Evolutionary conservation across 2,113 vertebrate genomes (phyloP).

Genomic region (Etheostoma spectabile): DNA sequence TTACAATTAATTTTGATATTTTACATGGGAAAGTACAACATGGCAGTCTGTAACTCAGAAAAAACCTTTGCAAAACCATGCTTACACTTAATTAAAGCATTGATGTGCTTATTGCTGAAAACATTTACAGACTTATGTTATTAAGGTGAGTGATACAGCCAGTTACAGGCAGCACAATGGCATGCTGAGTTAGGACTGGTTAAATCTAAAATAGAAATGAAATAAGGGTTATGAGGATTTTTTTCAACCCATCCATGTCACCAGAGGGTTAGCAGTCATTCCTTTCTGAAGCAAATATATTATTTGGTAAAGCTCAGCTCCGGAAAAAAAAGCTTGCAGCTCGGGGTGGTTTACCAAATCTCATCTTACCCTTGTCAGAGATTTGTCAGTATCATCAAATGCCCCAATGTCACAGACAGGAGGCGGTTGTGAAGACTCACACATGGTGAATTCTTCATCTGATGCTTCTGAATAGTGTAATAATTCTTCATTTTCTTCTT

Average conservation of each 20-base stretch:
- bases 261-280: constrained; percentile 73
- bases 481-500: constrained; percentile 48
- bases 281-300: constrained; percentile 50
- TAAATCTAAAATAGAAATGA: constrained; percentile 57
- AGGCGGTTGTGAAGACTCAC: constrained; percentile 82
- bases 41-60: constrained; percentile 42
- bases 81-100: constrained; percentile 30
- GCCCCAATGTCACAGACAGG: constrained; percentile 44
- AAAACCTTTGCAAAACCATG: constrained; percentile 54
- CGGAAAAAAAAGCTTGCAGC: constrained; percentile 58
- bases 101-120: not conserved
- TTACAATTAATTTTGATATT: not conserved
- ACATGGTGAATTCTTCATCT: constrained; percentile 83
- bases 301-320: constrained; percentile 60
- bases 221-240: constrained; percentile 38
- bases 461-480: constrained; percentile 51
- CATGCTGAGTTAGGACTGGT: constrained; percentile 70
- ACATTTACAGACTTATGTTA: not conserved
- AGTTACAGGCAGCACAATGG: constrained; percentile 43
- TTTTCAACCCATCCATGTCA: constrained; percentile 43
- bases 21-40: constrained; percentile 61
- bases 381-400: constrained; percentile 76
- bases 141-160: constrained; percentile 30
- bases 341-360: constrained; percentile 59
- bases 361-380: constrained; percentile 89